Base-by-base conservation (phyloP, 2,113 vertebrate species). In the Agapornis roseicollis region DNA sequence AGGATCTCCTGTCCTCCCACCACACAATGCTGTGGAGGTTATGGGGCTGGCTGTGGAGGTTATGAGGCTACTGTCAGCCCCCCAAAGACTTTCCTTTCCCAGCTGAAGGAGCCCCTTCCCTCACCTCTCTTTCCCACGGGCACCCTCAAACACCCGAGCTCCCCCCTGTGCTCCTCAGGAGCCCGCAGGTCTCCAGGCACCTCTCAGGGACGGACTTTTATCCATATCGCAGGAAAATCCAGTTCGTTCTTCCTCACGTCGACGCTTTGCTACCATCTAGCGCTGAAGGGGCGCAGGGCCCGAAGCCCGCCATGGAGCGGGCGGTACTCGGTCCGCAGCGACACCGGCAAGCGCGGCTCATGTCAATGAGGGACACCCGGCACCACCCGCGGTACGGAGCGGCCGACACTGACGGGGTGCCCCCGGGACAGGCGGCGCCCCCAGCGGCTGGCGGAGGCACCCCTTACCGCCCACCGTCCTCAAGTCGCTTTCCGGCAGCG, bases 231-330 rank as follows among this genome's bases (percentile, higher is more conserved):
- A 13, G 35, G 37, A 47, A 78, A 73, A 42, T 1, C 5, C 41
- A 10, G 9, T 19, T 2, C 1, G 2, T 7, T 80, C 63, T 35
- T 17, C 17, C 24, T 15, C 4, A 1, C 1, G 2, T 0, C n/a
- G 27, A 5, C 16, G 1, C 46, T 88, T 41, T 93, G 84, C 91
- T 63, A 63, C 88, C 91, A 72, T 1, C 83, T 74, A 74, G 89
- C 24, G 70, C 84, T 4, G 64, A 33, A 5, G 5, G 6, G 37
- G 17, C 6, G 61, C 55, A 6, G n/a, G 31, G 7, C 3, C 15
- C 22, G 17, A 25, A 6, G 6, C 3, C 4, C 25, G 12, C 25
- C 27, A 28, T 18, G 33, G 19, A 13, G 28, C 9, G 15, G 15
- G 10, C 20, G 31, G 8, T 15, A 9, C 35, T 46, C 42, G 2